These are phyloP conservation scores for Antheraea pernyi DNA, from an alignment of 1,140 invertebrate species.

Conservation along the genomic window DNA sequence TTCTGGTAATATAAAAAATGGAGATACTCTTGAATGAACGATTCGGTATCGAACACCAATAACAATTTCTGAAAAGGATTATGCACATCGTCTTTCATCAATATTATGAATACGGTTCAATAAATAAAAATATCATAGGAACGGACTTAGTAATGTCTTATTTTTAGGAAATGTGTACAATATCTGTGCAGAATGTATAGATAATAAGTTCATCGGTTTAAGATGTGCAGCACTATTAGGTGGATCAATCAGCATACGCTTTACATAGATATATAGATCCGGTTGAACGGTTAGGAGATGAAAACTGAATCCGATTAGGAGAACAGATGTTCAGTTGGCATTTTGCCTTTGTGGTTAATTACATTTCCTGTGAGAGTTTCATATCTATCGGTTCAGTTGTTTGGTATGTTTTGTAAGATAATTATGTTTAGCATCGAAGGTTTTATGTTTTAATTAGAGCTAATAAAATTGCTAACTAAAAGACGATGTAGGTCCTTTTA, in stretches of 20 bases:
- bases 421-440: background rate
- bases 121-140: too few relatives aligned
- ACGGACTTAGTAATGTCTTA: too few relatives aligned
- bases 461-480: too few relatives aligned
- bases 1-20: too few relatives aligned
- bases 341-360: background rate
- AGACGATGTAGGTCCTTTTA: too few relatives aligned
- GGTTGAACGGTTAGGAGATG: slow-evolving; percentile 1
- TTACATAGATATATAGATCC: background rate
- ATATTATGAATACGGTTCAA: too few relatives aligned
- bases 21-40: too few relatives aligned
- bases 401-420: background rate
- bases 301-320: background rate
- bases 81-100: too few relatives aligned
- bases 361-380: background rate
- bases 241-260: background rate
- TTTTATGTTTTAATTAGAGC: background rate
- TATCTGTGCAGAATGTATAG: too few relatives aligned
- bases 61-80: too few relatives aligned
- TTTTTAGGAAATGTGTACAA: too few relatives aligned
- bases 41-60: too few relatives aligned
- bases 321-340: background rate
- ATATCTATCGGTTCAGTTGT: background rate
- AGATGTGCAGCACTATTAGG: background rate
- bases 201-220: background rate